Evolutionary conservation across 2,113 vertebrate species (phyloP).

Genomic region (Mionectes macconnelli): DNA sequence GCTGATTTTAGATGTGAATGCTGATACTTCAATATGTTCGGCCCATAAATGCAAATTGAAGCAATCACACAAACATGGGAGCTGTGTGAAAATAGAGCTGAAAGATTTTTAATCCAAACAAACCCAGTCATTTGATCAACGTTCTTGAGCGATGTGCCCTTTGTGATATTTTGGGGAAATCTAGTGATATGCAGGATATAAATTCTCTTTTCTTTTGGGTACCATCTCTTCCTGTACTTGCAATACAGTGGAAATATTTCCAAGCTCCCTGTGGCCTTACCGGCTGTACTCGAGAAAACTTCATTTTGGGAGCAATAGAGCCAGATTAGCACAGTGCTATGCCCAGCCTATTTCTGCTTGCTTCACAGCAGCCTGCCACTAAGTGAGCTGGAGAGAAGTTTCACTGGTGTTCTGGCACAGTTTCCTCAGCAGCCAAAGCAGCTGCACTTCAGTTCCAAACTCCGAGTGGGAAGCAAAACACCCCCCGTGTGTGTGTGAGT

Average conservation of each 20-base stretch:
- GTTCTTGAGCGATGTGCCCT: conserved; percentile 34
- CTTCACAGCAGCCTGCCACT: background rate
- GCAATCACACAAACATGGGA: conserved; percentile 40
- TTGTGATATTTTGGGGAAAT: conserved; percentile 11
- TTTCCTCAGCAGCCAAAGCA: background rate
- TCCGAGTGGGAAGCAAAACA: background rate
- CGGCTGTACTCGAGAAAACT: background rate
- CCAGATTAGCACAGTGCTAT: background rate
- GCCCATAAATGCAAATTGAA: conserved; percentile 59
- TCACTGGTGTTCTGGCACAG: background rate
- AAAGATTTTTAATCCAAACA: conserved; percentile 48
- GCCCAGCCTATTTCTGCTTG: background rate
- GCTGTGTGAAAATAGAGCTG: conserved; percentile 5
- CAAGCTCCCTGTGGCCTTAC: background rate
- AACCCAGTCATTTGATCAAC: conserved; percentile 40
- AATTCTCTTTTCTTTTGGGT: background rate
- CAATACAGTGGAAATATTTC: background rate
- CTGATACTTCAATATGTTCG: conserved; percentile 18
- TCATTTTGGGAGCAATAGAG: background rate
- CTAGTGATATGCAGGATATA: background rate
- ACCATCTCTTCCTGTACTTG: background rate
- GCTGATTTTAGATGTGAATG: conserved; percentile 10
- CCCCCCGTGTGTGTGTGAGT: background rate
- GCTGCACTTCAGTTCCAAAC: background rate
- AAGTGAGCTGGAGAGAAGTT: background rate